Conservation (phyloP, 37 sponge, comb jelly and placozoan species). For the Halisarca cf. caerulea region DNA sequence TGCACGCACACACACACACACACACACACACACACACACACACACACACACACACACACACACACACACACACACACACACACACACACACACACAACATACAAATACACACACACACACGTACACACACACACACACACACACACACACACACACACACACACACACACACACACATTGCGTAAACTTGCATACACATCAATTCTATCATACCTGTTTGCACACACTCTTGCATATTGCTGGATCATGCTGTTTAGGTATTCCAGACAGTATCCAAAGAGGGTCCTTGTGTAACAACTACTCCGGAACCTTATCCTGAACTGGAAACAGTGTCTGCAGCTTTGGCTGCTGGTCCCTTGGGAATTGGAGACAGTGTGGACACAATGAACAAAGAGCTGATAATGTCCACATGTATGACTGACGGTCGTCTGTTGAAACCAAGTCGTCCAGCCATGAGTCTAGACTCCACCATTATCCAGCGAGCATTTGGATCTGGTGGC, state of each 20-base stretch:
- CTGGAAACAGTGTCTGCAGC: conserved; percentile 67
- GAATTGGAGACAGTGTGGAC: conserved; percentile 55
- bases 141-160: conserved; percentile 15
- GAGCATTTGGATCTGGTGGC: conserved; percentile 65
- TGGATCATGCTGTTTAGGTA: background rate
- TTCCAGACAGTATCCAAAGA: conserved; percentile 19
- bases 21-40: background rate
- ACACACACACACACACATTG: background rate
- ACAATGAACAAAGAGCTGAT: conserved; percentile 52
- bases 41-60: no score
- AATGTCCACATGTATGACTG: conserved; percentile 72
- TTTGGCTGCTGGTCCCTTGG: conserved; percentile 70
- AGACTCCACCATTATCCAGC: conserved; percentile 66
- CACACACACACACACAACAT: conserved; percentile 18
- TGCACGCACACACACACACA: background rate
- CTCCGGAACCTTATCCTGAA: conserved; percentile 48
- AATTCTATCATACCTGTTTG: no score
- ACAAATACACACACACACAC: no score
- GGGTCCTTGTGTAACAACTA: background rate
- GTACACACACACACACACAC: no score
- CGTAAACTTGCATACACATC: no score
- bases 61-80: background rate
- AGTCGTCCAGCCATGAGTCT: conserved; percentile 69
- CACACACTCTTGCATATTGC: no score
- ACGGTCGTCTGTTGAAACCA: conserved; percentile 76